A percentile compares a stretch with the other conserved stretches of the same genome.
Evolutionary conservation across 2,888 invertebrate species (phyloP).

Genomic region (Microctonus aethiopoides): DNA sequence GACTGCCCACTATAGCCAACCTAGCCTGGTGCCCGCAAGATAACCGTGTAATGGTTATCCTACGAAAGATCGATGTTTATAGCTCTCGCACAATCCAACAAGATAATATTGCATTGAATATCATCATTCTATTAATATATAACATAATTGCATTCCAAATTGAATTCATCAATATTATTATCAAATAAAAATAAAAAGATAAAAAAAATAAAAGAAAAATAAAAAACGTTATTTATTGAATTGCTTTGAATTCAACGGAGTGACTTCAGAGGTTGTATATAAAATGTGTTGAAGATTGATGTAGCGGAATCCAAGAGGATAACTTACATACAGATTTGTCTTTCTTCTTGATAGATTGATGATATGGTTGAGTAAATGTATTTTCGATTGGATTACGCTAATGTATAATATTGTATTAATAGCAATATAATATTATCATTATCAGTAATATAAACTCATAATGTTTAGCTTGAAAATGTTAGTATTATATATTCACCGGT

Average conservation of each 20-base stretch:
- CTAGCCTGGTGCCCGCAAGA: slow-evolving; percentile 26
- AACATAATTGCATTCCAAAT: neutral
- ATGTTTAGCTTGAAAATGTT: slow-evolving; percentile 1
- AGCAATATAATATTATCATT: neutral
- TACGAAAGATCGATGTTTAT: slow-evolving; percentile 13
- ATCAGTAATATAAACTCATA: slow-evolving; percentile 11
- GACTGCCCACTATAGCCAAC: neutral
- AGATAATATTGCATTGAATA: neutral
- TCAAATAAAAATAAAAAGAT: neutral
- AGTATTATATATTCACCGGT: slow-evolving; percentile 2
- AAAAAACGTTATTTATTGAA: neutral
- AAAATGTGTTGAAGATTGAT: slow-evolving; percentile 18
- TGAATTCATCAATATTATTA: neutral
- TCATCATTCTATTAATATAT: neutral
- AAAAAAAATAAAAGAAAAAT: neutral
- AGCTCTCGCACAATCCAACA: neutral
- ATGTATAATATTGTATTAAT: neutral
- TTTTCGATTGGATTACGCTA: slow-evolving; percentile 14
- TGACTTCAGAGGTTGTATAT: neutral
- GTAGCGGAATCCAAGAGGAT: neutral
- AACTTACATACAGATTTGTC: slow-evolving; percentile 4
- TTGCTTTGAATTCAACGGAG: neutral
- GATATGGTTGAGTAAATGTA: neutral
- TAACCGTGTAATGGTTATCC: slow-evolving; percentile 34
- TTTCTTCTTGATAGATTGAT: slow-evolving; percentile 18